phyloP scores from a whole-genome alignment of 2,797 vertebrate species.

The Tenualosa ilisha region DNA sequence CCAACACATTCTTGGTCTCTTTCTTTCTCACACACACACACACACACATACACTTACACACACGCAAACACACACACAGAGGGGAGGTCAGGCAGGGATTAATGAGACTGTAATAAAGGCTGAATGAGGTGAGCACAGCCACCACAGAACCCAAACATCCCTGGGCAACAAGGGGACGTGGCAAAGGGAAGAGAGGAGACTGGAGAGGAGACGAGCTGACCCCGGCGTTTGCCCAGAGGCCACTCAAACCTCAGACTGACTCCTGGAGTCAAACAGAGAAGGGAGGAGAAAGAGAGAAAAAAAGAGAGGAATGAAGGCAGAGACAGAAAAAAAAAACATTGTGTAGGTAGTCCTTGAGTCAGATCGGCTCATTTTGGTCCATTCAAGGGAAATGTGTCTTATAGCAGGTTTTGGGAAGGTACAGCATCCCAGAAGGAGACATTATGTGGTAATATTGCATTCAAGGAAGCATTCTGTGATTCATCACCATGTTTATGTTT shows the following conservation, averaged over 20 bases:
- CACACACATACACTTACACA: background rate
- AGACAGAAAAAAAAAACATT: too few relatives aligned
- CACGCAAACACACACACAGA: background rate
- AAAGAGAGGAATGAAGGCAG: too few relatives aligned
- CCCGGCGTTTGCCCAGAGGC: background rate
- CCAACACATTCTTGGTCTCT: background rate
- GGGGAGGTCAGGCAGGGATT: background rate
- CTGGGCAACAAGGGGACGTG: background rate
- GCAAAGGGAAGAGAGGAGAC: background rate
- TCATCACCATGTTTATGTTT: too few relatives aligned
- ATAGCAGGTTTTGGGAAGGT: too few relatives aligned
- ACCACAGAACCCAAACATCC: background rate
- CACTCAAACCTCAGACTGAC: background rate
- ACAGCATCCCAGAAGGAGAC: too few relatives aligned
- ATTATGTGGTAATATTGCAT: too few relatives aligned
- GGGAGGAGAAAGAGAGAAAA: background rate
- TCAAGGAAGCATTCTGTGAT: too few relatives aligned
- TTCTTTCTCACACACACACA: background rate
- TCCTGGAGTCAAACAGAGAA: background rate
- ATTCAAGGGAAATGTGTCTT: too few relatives aligned
- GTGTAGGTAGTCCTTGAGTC: too few relatives aligned
- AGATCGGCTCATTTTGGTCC: too few relatives aligned
- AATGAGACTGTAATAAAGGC: constrained; percentile 18
- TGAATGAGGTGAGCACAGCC: background rate
- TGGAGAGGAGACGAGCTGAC: background rate